Base-by-base conservation (phyloP, 2,888 invertebrate genomes). In the Melanophora roralis region DNA sequence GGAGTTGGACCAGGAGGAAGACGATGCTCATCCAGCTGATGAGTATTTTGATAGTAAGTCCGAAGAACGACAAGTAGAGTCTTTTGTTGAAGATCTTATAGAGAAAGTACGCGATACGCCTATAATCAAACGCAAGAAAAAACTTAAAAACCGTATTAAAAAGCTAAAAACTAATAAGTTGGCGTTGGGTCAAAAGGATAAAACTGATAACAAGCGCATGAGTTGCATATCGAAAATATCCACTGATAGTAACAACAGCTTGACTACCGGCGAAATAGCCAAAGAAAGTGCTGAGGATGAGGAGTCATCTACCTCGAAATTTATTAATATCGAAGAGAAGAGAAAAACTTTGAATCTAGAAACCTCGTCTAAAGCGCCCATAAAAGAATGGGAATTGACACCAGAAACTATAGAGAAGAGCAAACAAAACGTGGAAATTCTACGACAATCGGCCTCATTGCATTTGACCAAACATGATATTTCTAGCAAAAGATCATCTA, bases 21-120 rank as follows among this genome's bases (percentile, higher is more conserved):
- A 93, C 82, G 90, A 92, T 12, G 92, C 92, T 0, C 91, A 88
- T 67, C 84, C 93, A 0, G 94, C 94, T 0, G 94, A 94, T 83
- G 94, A 94, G 76, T 94, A 93, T 83, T 94, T 94, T 82, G 92
- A 91, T 82, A 55, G 34, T 5, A 75, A 65, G 11, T 77, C 74
- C n/a, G 76, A 78, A 21, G 74, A 65, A 55, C 53, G 71, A 8
- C 69, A 76, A 8, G 92, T 92, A 7, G 91, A 92, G 53, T 92
- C 92, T 47, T 91, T 93, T 68, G 82, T 93, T 2, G 92, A 92
- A 75, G 92, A 93, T 67, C 89, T 93, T 1, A 86, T 93, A 1
- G 92, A 93, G 81, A 90, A 90, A 79, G 92, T 92, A 16, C 90
- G 45, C n/a, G 69, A 91, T 55, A 86, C 85, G 9, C 84, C 84